A percentile compares a stretch with the other conserved stretches of the same genome.
Evolutionary conservation across 1,140 invertebrate species (phyloP).

Genomic region (Rhynchophorus ferrugineus): DNA sequence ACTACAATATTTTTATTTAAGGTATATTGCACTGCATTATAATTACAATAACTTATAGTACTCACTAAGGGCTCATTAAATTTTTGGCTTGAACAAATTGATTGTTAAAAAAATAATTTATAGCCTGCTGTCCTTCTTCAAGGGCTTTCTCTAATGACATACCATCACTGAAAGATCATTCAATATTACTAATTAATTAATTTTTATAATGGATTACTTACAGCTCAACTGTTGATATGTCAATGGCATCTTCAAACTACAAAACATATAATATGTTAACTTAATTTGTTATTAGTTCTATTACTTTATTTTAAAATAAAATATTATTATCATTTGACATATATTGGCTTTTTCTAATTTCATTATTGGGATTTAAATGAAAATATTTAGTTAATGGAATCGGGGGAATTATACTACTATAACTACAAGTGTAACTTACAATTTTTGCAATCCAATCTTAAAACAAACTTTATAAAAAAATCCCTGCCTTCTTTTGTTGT

Average conservation of each 20-base stretch:
- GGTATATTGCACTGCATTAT: neutral
- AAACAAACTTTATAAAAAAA: too few relatives aligned
- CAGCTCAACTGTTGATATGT: constrained; percentile 13
- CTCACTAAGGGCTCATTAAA: constrained; percentile 66
- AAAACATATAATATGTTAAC: constrained; percentile 5
- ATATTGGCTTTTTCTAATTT: too few relatives aligned
- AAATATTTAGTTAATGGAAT: too few relatives aligned
- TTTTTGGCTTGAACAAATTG: constrained; percentile 71
- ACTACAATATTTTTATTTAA: constrained; percentile 44
- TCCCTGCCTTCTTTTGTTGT: too few relatives aligned
- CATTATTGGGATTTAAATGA: too few relatives aligned
- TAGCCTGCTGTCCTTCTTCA: constrained; percentile 59
- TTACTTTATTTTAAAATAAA: too few relatives aligned
- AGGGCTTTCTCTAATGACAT: constrained; percentile 60
- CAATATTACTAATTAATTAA: constrained; percentile 1
- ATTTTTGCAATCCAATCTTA: too few relatives aligned
- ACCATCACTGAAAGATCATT: constrained; percentile 19
- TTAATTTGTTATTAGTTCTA: neutral
- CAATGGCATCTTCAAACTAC: constrained; percentile 29
- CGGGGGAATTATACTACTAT: too few relatives aligned
- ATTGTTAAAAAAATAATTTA: constrained; percentile 84
- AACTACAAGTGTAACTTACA: too few relatives aligned
- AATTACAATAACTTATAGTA: constrained; percentile 1
- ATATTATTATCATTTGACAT: too few relatives aligned
- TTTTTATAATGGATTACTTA: constrained; percentile 7